Base-by-base conservation (phyloP, 2,797 vertebrate species). In the Eulemur albifrons region DNA sequence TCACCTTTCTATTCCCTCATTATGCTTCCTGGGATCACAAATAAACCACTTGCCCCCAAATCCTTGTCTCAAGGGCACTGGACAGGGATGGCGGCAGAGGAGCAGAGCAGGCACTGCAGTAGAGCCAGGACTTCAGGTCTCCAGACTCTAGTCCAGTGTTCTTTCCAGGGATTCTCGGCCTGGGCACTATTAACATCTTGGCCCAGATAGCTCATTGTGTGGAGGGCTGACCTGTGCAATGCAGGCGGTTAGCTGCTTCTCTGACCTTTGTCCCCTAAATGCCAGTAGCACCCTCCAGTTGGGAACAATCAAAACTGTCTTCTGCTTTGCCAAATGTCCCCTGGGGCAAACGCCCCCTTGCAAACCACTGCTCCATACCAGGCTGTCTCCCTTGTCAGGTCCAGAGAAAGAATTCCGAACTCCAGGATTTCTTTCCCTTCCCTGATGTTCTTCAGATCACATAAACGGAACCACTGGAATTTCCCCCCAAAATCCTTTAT, bases 401-500 rank as follows among this genome's bases (percentile, higher is more conserved):
- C 82, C 45, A 86, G 43, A 90, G 63, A 50, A 92, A 96, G 57
- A 87, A 91, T 80, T 59, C 35, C 35, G 91, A 72, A 54, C 25
- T 48, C 67, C 61, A 59, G 75, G 48, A 69, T 43, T 65, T 43
- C 35, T 17, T 88, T 21, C 38, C 15, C 11, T 76, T 87, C 40
- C 38, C 73, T 69, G 6, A 2, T 73, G 21, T 12, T 76, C 67
- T 89, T 87, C 32, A 72, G 70, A 77, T 43, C 80, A 85, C 65
- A 82, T 6, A 91, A 83, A 95, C 59, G 45, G 90, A 96, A 81
- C 57, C 59, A 86, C 18, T 54, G 61, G 92, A 65, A 70, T 81
- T 88, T 48, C 76, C 25, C 40, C 45, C 45, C 61, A 1, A 61
- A 90, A 82, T 82, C 30, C 54, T 97, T 97, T 97, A 97, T 96